These are phyloP conservation scores for Isaurus tuberculatus DNA, from an alignment of 92 coral and sea anemone genomes.

Conservation along the genomic window DNA sequence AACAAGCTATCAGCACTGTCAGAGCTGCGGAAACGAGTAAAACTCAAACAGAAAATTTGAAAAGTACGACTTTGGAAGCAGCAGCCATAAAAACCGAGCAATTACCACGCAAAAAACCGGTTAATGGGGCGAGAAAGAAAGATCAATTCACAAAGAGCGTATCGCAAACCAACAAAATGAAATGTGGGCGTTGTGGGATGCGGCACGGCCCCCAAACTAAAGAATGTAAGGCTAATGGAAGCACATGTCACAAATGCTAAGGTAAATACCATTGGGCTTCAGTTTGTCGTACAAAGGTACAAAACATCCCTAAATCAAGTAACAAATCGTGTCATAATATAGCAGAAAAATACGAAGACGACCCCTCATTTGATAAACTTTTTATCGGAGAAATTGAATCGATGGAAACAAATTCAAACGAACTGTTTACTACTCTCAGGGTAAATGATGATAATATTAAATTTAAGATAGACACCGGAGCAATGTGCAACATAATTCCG, in stretches of 20 bases:
- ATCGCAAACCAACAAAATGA: no score
- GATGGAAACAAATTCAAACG: neutral
- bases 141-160: neutral
- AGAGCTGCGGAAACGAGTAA: slow-evolving; percentile 70
- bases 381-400: slow-evolving; percentile 16
- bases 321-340: neutral
- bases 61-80: slow-evolving; percentile 28
- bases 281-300: slow-evolving; percentile 2
- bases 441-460: slow-evolving; percentile 37
- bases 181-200: slow-evolving; percentile 12
- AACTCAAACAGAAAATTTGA: slow-evolving; percentile 50
- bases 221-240: slow-evolving; percentile 7
- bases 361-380: neutral
- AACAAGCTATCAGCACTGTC: slow-evolving; percentile 49
- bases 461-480: no score
- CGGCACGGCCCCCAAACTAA: neutral
- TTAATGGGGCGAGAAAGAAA: neutral
- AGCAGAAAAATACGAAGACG: slow-evolving; percentile 11
- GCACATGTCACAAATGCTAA: neutral
- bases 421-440: slow-evolving; percentile 6
- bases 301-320: neutral
- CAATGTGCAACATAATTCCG: slow-evolving; percentile 52
- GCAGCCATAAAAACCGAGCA: slow-evolving; percentile 15
- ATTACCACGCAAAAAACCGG: neutral
- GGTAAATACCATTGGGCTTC: slow-evolving; percentile 12